Conservation (phyloP, 2,113 vertebrate species). For the Corythornis madagascariensis region DNA sequence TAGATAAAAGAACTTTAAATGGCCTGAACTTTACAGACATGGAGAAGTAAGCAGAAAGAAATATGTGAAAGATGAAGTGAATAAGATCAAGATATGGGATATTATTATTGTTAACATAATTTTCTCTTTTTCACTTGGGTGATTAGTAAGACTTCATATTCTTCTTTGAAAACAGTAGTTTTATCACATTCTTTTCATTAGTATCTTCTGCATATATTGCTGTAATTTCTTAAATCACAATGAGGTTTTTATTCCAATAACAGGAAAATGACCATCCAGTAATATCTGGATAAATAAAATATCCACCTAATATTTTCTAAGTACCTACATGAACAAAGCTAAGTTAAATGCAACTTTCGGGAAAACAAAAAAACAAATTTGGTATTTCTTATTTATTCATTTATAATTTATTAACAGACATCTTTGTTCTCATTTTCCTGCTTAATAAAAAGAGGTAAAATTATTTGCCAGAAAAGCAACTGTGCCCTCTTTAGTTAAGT, state of each 20-base stretch:
- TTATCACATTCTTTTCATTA: not conserved
- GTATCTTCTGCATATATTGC: not conserved
- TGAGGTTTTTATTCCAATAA: conserved; percentile 8
- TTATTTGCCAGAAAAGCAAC: not conserved
- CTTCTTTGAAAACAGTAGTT: not conserved
- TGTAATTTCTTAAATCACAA: not conserved
- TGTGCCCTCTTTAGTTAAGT: not conserved
- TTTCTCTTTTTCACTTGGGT: not conserved
- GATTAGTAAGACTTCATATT: not conserved
- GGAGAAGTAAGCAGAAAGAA: not conserved
- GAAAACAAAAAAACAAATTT: not conserved
- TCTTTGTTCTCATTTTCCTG: not conserved
- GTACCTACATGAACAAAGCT: not conserved
- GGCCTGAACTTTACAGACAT: not conserved
- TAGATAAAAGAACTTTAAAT: not conserved
- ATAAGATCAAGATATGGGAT: not conserved
- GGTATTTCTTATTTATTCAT: not conserved
- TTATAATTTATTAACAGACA: not conserved
- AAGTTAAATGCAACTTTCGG: not conserved
- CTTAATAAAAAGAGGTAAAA: not conserved
- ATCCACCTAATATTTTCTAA: not conserved
- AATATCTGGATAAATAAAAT: conserved; percentile 1
- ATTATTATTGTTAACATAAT: not conserved
- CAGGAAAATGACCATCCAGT: not conserved
- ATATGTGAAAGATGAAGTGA: not conserved